These are phyloP conservation scores for Nomada fabriciana DNA, from an alignment of 2,888 invertebrate species.

Conservation along the genomic window DNA sequence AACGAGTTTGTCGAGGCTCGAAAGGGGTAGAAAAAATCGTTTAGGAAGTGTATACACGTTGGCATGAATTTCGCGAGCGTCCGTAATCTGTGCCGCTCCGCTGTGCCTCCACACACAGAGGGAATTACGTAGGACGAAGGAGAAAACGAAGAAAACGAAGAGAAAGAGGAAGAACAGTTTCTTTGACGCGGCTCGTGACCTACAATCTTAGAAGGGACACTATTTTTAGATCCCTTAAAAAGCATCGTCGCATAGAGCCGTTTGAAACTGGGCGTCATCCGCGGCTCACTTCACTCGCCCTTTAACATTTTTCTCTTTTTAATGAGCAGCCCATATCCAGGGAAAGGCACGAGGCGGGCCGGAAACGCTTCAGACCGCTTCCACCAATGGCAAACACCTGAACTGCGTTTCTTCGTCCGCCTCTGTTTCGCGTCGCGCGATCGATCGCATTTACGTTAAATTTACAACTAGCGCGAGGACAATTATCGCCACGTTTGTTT, in stretches of 20 bases:
- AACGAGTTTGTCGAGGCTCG: slow-evolving; percentile 28
- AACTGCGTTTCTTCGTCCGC: not conserved
- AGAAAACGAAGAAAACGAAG: not conserved
- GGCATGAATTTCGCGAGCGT: slow-evolving; percentile 52
- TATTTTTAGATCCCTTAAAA: slow-evolving; percentile 78
- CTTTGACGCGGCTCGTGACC: slow-evolving; percentile 77
- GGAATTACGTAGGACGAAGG: not conserved
- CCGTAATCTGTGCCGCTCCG: slow-evolving; percentile 21
- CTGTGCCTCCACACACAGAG: not conserved
- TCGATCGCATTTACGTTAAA: slow-evolving; percentile 64
- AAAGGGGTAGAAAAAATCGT: slow-evolving; percentile 49
- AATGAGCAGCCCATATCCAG: slow-evolving; percentile 46
- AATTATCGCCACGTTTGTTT: slow-evolving; percentile 69
- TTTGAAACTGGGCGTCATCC: slow-evolving; percentile 45
- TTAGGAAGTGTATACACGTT: slow-evolving; percentile 55
- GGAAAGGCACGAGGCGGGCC: slow-evolving; percentile 11
- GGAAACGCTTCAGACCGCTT: slow-evolving; percentile 18
- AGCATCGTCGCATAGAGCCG: slow-evolving; percentile 57
- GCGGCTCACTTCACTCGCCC: slow-evolving; percentile 56
- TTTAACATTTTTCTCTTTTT: slow-evolving; percentile 56
- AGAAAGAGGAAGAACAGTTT: slow-evolving; percentile 17
- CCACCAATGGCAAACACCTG: slow-evolving; percentile 18
- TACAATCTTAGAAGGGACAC: slow-evolving; percentile 76
- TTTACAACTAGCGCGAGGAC: slow-evolving; percentile 58
- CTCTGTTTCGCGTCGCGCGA: not conserved